Conservation (phyloP, 1,140 invertebrate species). For the Pomacea maculata region DNA sequence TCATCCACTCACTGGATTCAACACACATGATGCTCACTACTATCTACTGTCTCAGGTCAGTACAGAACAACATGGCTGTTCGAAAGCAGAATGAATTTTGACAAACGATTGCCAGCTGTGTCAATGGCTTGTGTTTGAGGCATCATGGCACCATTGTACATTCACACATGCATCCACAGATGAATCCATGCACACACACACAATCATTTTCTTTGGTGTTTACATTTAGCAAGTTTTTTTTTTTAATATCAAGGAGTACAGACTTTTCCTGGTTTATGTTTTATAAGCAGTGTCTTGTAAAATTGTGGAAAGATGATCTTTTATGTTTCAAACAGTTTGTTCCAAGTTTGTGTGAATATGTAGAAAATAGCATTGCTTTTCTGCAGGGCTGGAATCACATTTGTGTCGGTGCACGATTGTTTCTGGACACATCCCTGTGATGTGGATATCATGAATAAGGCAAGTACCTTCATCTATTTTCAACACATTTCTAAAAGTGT, state of each 20-base stretch:
- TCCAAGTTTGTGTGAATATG: too few relatives aligned
- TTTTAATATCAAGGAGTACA: too few relatives aligned
- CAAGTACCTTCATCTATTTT: slow-evolving; percentile 57
- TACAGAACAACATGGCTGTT: not conserved
- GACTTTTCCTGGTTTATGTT: not conserved
- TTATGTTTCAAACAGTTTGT: not conserved
- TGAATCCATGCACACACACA: too few relatives aligned
- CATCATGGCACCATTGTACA: not conserved
- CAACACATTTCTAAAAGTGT: too few relatives aligned
- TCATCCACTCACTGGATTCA: slow-evolving; percentile 98
- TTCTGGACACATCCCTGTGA: slow-evolving; percentile 96
- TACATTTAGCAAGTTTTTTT: not conserved
- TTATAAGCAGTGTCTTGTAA: not conserved
- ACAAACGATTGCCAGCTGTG: not conserved
- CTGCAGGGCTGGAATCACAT: slow-evolving; percentile 79
- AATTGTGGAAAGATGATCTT: not conserved
- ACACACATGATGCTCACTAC: slow-evolving; percentile 99
- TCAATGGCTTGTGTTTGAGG: not conserved
- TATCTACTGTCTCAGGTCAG: slow-evolving; percentile 78
- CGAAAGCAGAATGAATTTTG: too few relatives aligned
- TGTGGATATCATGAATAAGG: slow-evolving; percentile 90
- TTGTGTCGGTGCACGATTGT: slow-evolving; percentile 98
- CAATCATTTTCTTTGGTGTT: too few relatives aligned
- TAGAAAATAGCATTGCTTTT: too few relatives aligned
- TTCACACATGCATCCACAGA: not conserved